Evolutionary conservation across 2,888 invertebrate species (phyloP).

Genomic region (Drosophila imparisetae): DNA sequence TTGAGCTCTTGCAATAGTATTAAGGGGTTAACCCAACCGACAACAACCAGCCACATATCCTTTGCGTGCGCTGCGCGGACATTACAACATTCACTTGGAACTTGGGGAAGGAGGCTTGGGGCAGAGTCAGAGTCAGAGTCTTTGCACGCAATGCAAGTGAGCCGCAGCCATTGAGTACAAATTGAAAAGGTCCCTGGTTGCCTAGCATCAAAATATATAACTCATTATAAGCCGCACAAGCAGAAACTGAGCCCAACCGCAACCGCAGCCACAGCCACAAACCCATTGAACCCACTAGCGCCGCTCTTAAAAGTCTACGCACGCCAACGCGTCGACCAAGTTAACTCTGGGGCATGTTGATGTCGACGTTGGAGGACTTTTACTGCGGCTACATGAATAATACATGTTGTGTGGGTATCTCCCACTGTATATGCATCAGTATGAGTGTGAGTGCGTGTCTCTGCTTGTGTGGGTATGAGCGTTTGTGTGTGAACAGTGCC

Average conservation of each 20-base stretch:
- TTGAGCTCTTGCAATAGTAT: conserved; percentile 17
- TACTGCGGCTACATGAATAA: conserved; percentile 74
- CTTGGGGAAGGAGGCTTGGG: background rate
- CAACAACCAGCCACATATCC: conserved; percentile 5
- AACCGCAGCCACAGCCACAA: conserved; percentile 5
- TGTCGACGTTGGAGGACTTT: conserved; percentile 66
- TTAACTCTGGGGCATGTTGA: conserved; percentile 66
- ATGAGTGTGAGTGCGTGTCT: conserved; percentile 4
- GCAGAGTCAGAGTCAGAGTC: conserved; percentile 11
- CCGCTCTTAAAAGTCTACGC: conserved; percentile 72
- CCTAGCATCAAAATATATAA: conserved; percentile 57
- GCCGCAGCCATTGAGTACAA: conserved; percentile 51
- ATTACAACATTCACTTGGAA: background rate
- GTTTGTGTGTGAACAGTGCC: conserved; percentile 48
- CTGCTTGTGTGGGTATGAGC: conserved; percentile 16
- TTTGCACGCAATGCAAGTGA: conserved; percentile 57
- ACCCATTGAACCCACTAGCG: conserved; percentile 24
- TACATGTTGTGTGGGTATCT: conserved; percentile 53
- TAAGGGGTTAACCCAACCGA: conserved; percentile 8
- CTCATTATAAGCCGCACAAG: conserved; percentile 56
- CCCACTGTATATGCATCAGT: background rate
- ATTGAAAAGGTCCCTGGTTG: conserved; percentile 59
- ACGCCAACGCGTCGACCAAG: conserved; percentile 72
- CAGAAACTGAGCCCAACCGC: conserved; percentile 8
- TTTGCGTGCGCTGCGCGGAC: conserved; percentile 29